phyloP scores from a whole-genome alignment of 2,888 invertebrate species.

The Sinodicranocentrus sp. region DNA sequence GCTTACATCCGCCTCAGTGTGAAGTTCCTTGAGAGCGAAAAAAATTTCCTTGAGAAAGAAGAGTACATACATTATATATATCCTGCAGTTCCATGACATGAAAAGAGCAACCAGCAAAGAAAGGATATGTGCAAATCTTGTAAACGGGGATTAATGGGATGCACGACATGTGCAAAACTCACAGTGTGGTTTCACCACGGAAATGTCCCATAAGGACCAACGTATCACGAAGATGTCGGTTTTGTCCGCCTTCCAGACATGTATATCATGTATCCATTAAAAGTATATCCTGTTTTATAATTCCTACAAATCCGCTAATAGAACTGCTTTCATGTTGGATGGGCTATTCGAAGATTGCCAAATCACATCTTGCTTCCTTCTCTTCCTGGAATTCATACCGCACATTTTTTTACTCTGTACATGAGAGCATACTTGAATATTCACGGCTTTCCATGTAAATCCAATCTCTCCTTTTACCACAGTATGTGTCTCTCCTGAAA shows the following conservation, averaged over 20 bases:
- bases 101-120: constrained; percentile 17
- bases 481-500: too few species aligned
- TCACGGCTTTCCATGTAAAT: too few species aligned
- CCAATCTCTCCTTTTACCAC: too few species aligned
- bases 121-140: constrained; percentile 40
- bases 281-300: background rate
- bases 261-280: constrained; percentile 3
- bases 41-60: too few species aligned
- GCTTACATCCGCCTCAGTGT: too few species aligned
- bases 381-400: background rate
- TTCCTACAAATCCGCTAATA: background rate
- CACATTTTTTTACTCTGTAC: too few species aligned
- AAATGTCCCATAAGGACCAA: constrained; percentile 48
- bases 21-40: too few species aligned
- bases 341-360: constrained; percentile 21
- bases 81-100: constrained; percentile 22
- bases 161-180: constrained; percentile 59
- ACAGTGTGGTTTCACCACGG: constrained; percentile 35
- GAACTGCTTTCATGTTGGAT: background rate
- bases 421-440: too few species aligned
- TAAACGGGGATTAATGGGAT: constrained; percentile 60
- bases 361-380: constrained; percentile 31
- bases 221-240: constrained; percentile 15
- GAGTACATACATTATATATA: background rate
- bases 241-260: background rate